Evolutionary conservation across 2,113 vertebrate species (phyloP).

Genomic region (Pterocles burchelli): DNA sequence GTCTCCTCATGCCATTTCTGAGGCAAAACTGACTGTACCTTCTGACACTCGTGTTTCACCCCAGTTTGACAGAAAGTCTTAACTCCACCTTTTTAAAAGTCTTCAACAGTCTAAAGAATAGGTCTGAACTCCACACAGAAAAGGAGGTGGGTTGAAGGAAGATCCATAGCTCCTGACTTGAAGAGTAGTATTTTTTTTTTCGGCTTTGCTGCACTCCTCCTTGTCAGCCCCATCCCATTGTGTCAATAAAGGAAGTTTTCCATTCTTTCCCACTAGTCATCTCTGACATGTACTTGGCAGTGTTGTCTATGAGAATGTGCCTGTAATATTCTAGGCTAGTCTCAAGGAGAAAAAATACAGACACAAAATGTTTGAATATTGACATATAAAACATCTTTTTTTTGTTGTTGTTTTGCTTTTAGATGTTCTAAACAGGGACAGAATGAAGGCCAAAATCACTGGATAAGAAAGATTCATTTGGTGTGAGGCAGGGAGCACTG

Average conservation of each 20-base stretch:
- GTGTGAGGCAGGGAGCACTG: neutral
- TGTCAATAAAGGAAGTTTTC: neutral
- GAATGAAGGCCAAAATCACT: neutral
- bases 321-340: neutral
- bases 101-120: neutral
- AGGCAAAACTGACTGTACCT: neutral
- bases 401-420: neutral
- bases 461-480: neutral
- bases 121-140: neutral
- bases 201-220: neutral
- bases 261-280: neutral
- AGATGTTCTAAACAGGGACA: neutral
- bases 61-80: neutral
- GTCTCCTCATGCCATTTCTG: neutral
- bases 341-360: neutral
- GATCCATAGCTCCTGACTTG: neutral
- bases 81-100: neutral
- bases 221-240: neutral
- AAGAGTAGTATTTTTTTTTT: neutral
- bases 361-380: neutral
- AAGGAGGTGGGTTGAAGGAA: neutral
- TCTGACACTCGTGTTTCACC: neutral
- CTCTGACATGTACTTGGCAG: neutral
- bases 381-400: accelerated
- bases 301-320: neutral